A percentile compares a stretch with the other conserved stretches of the same genome.
Evolutionary conservation across 2,113 vertebrate genomes (phyloP).

Genomic region (Rhineura floridana): DNA sequence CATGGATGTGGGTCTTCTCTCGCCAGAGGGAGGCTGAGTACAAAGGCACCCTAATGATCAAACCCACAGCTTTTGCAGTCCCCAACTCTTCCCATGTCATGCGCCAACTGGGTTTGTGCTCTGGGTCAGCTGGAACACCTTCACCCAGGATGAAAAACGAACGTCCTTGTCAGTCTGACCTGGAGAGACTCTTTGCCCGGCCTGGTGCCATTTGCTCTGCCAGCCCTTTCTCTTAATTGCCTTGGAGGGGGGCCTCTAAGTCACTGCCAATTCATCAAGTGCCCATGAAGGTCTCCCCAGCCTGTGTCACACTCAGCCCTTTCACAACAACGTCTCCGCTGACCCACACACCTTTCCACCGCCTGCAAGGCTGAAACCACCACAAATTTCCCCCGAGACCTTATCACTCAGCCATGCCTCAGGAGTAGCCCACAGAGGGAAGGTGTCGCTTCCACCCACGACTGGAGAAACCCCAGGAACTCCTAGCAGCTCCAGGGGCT

Average conservation of each 20-base stretch:
- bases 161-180: background rate
- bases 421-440: no score
- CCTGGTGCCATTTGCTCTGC: no score
- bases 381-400: background rate
- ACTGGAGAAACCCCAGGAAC: background rate
- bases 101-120: background rate
- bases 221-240: no score
- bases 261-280: background rate
- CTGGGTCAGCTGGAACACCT: background rate
- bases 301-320: background rate
- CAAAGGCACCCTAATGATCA: background rate
- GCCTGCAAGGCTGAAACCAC: background rate
- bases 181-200: background rate
- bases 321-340: background rate
- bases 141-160: background rate
- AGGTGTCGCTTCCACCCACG: background rate
- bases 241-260: background rate
- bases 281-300: background rate
- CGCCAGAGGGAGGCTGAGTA: background rate
- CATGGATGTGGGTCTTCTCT: background rate
- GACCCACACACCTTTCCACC: background rate
- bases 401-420: background rate
- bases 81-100: background rate
- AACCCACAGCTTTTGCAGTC: background rate
- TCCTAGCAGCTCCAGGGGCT: background rate